Conservation (phyloP, 2,797 vertebrate species). For the Nannoperca australis region DNA sequence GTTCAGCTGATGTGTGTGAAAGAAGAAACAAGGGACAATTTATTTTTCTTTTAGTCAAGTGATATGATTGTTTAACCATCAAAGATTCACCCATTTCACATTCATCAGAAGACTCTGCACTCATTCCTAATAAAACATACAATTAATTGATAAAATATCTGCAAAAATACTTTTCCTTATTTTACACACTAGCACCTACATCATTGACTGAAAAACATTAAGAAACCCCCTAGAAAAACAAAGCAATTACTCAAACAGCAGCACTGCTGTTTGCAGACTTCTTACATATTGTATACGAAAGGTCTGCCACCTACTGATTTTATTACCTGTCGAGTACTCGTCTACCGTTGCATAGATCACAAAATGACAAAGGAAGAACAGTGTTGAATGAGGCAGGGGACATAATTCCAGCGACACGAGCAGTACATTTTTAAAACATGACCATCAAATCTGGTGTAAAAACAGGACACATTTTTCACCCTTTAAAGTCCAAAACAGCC, state of each 20-base stretch:
- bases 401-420: slow-evolving; percentile 26
- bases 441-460: slow-evolving; percentile 33
- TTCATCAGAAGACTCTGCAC: slow-evolving; percentile 71
- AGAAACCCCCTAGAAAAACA: slow-evolving; percentile 44
- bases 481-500: slow-evolving; percentile 19
- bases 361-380: slow-evolving; percentile 33
- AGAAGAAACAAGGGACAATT: slow-evolving; percentile 58
- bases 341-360: slow-evolving; percentile 79
- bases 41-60: slow-evolving; percentile 59
- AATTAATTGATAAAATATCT: slow-evolving; percentile 78
- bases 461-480: slow-evolving; percentile 30
- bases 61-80: slow-evolving; percentile 76
- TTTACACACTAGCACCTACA: slow-evolving; percentile 71
- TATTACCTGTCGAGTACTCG: slow-evolving; percentile 9
- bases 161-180: slow-evolving; percentile 79
- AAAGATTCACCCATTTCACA: slow-evolving; percentile 66
- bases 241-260: slow-evolving; percentile 31
- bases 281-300: slow-evolving; percentile 28
- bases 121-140: slow-evolving; percentile 81
- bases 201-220: slow-evolving; percentile 53
- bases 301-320: slow-evolving; percentile 20
- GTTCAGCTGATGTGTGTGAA: slow-evolving; percentile 54
- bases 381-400: slow-evolving; percentile 12
- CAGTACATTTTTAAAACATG: slow-evolving; percentile 41
- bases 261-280: slow-evolving; percentile 28